These are phyloP conservation scores for Portevinia maculata DNA, from an alignment of 2,888 invertebrate species.

Conservation along the genomic window DNA sequence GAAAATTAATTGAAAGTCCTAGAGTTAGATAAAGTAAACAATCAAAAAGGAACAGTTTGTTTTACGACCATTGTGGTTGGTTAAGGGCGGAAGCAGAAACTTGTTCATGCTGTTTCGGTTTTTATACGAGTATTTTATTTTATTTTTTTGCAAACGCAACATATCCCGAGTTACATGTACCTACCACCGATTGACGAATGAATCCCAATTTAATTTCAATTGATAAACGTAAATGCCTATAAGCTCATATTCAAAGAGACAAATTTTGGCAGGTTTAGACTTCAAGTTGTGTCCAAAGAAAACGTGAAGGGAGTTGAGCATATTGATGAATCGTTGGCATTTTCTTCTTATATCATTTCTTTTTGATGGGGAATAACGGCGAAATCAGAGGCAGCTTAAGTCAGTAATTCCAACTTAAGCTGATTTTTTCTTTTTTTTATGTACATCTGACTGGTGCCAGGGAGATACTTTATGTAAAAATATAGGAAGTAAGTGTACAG, in stretches of 20 bases:
- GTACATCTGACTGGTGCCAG: not conserved
- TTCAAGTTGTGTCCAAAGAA: not conserved
- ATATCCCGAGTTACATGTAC: not conserved
- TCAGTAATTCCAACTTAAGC: slow-evolving; percentile 44
- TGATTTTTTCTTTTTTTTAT: slow-evolving; percentile 15
- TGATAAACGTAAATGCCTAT: slow-evolving; percentile 26
- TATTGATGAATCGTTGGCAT: slow-evolving; percentile 6
- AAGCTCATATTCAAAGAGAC: not conserved
- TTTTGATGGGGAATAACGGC: slow-evolving; percentile 10
- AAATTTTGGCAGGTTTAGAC: slow-evolving; percentile 14
- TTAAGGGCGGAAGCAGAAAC: not conserved
- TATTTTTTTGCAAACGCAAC: slow-evolving; percentile 3
- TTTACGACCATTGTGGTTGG: slow-evolving; percentile 17
- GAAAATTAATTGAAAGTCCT: slow-evolving; percentile 48
- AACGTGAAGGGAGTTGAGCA: not conserved
- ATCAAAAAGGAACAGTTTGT: slow-evolving; percentile 32
- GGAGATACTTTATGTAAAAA: slow-evolving; percentile 4
- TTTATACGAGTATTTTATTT: not conserved
- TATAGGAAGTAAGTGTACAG: slow-evolving; percentile 19
- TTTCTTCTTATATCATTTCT: slow-evolving; percentile 1
- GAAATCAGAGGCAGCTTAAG: slow-evolving; percentile 33
- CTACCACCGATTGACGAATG: not conserved
- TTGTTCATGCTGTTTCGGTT: no score
- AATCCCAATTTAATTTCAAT: slow-evolving; percentile 43
- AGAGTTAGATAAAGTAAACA: slow-evolving; percentile 35